Evolutionary conservation across 2,113 vertebrate species (phyloP).

Genomic region (Phrynosoma platyrhinos): DNA sequence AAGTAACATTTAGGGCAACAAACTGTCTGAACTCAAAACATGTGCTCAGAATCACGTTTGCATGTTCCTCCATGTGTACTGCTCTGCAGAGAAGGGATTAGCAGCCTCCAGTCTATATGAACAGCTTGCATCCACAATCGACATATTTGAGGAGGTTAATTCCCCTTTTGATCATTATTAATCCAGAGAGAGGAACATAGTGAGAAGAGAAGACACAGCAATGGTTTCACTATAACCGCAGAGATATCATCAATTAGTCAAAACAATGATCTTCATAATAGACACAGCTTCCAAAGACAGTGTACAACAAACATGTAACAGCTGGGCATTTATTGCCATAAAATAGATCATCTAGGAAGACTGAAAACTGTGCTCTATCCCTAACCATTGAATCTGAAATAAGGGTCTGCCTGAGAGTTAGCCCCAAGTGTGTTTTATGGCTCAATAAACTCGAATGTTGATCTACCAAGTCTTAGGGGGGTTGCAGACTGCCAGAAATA

Average conservation of each 20-base stretch:
- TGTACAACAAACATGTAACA: no score
- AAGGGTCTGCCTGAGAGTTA: no score
- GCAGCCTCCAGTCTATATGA: not conserved
- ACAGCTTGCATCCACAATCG: not conserved
- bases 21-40: conserved; percentile 34
- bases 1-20: conserved; percentile 14
- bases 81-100: not conserved
- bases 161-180: not conserved
- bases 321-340: no score
- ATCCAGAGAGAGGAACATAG: not conserved
- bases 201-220: not conserved
- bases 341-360: not conserved
- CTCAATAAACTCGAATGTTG: no score
- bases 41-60: conserved; percentile 31
- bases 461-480: no score
- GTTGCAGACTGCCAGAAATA: no score
- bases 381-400: not conserved
- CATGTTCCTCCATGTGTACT: not conserved
- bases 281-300: not conserved
- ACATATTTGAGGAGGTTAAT: not conserved
- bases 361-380: not conserved
- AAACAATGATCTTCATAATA: not conserved
- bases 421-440: no score
- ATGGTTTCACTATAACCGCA: not conserved
- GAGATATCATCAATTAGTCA: not conserved